phyloP scores from a whole-genome alignment of 2,797 vertebrate genomes.

The Cetoscarus ocellatus region DNA sequence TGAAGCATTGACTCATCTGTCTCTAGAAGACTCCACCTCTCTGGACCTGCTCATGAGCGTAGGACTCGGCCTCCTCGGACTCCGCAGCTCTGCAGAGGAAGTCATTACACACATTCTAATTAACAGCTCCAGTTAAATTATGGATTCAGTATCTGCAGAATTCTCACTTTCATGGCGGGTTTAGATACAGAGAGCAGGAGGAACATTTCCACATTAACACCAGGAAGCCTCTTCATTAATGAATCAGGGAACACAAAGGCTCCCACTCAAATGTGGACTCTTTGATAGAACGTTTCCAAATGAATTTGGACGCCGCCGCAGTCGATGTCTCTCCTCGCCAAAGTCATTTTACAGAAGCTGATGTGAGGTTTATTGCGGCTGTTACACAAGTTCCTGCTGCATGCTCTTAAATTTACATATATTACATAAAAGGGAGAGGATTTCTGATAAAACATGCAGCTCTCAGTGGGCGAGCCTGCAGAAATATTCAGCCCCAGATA shows the following conservation, averaged over 20 bases:
- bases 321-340: neutral
- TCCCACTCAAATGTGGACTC: slow-evolving; percentile 14
- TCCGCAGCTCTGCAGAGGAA: slow-evolving; percentile 17
- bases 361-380: slow-evolving; percentile 37
- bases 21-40: neutral
- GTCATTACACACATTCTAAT: slow-evolving; percentile 52
- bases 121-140: slow-evolving; percentile 51
- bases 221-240: slow-evolving; percentile 24
- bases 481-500: slow-evolving; percentile 43
- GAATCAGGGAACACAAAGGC: slow-evolving; percentile 11
- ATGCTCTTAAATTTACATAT: slow-evolving; percentile 31
- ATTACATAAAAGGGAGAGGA: slow-evolving; percentile 45
- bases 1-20: neutral
- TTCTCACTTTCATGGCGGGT: slow-evolving; percentile 48
- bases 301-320: slow-evolving; percentile 1
- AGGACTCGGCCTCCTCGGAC: slow-evolving; percentile 32
- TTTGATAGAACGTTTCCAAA: slow-evolving; percentile 4
- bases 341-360: slow-evolving; percentile 17
- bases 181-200: slow-evolving; percentile 35
- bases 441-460: slow-evolving; percentile 39
- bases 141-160: slow-evolving; percentile 41
- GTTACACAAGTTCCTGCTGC: slow-evolving; percentile 27
- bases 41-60: slow-evolving; percentile 6
- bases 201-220: slow-evolving; percentile 23
- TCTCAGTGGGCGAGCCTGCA: slow-evolving; percentile 28